Evolutionary conservation across 2,113 vertebrate genomes (phyloP), one percentile per base, ranked within the genome.

Genomic region (Corynorhinus townsendii): DNA sequence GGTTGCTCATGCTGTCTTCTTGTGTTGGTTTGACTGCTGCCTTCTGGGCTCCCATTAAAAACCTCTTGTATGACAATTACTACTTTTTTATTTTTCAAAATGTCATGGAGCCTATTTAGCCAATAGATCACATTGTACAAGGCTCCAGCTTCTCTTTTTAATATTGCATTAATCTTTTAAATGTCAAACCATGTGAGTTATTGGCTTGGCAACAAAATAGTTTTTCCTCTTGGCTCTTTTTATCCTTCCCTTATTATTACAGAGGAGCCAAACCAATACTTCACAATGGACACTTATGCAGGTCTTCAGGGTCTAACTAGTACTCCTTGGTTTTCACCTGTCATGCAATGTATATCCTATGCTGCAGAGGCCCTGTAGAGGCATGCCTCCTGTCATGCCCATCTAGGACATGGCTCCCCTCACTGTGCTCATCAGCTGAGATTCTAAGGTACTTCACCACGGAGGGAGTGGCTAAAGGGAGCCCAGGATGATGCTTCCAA

Each of bases 51-150:
- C 84, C 89, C 96, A 64, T 97, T 93, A 95, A 96, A 97, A 97
- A 89, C 59, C 97, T 93, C 80, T 93, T 87, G 43, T 92, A 90
- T 90, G 86, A 91, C 95, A 97, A 97, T 98, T 96, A 90, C 95
- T 72, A 95, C 91, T 93, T 97, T 91, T 94, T 96, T 94, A 89
- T 96, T 98, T 95, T 97, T 80, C 89, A 96, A 97, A 98, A 97
- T 98, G 97, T 97, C 97, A 97, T 72, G 62, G 92, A 95, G 95
- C 81, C 96, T 95, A 96, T 96, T 98, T 96, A 97, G 88, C 93
- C 93, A 97, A 97, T 86, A 95, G 97, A 98, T 98, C 96, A 97
- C 88, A 91, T 97, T 91, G 80, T 69, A 82, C 1, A 0, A 90
- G 91, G 47, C 66, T 96, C 72, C n/a, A 89, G 35, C 77, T 95